Percentiles rank a stretch among this genome's conserved stretches.
phyloP scores from a whole-genome alignment of 2,113 vertebrate genomes.

The Ctenomys sociabilis region DNA sequence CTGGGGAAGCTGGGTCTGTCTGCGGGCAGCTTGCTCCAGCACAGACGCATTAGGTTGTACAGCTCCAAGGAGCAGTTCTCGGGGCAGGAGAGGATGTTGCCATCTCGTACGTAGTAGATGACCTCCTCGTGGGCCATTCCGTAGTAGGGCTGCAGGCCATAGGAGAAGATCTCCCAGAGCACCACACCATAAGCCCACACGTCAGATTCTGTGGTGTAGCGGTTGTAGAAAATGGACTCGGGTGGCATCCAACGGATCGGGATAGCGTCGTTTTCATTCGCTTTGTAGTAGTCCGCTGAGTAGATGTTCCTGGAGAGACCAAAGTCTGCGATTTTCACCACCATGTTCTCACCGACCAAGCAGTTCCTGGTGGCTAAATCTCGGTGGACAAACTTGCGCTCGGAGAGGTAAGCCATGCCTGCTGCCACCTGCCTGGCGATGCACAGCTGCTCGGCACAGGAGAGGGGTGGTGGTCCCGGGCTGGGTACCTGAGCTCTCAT shows the following conservation, averaged over 20 bases:
- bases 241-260: conserved; percentile 99
- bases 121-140: conserved; percentile 99
- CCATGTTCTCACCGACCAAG: conserved; percentile 95
- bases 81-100: conserved; percentile 94
- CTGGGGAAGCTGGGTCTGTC: conserved; percentile 95
- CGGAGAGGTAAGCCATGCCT: conserved; percentile 97
- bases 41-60: conserved; percentile 98
- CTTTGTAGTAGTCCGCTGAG: conserved; percentile 98
- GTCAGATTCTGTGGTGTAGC: conserved; percentile 97
- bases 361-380: conserved; percentile 98
- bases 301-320: conserved; percentile 98
- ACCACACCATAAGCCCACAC: conserved; percentile 99
- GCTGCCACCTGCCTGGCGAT: conserved; percentile 96
- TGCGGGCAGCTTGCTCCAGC: conserved; percentile 93
- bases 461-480: conserved; percentile 83
- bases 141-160: conserved; percentile 98
- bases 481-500: conserved; percentile 83
- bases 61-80: conserved; percentile 96
- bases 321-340: conserved; percentile 98
- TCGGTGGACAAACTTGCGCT: conserved; percentile 98
- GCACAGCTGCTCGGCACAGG: conserved; percentile 92
- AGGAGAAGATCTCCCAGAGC: conserved; percentile 98
- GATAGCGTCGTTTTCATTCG: conserved; percentile 96
- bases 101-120: conserved; percentile 97
- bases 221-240: conserved; percentile 99